Base-by-base conservation (phyloP, 2,888 invertebrate species). In the Matsumyia berberina region DNA sequence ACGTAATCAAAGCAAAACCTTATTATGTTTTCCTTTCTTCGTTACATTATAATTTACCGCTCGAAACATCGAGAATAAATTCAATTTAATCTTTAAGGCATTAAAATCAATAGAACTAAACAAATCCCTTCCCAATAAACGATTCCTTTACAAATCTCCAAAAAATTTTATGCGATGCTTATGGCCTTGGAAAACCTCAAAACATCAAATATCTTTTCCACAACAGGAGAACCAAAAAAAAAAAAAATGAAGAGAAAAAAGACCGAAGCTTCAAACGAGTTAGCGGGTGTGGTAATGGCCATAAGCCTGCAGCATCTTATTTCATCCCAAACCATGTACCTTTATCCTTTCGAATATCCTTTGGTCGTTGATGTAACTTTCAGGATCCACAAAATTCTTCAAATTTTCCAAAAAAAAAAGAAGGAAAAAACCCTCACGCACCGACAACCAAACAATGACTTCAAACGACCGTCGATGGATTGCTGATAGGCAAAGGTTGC, bases 71-170 rank as follows among this genome's bases (percentile, higher is more conserved):
- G 49, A 62, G 60, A 42, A 72, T 67, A 83, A 78, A 73, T 78
- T 83, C 67, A 79, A 78, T 79, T 83, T 79, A 79, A 73, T 79
- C 83, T 83, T 78, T 57, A 73, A 72, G 67, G 72, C 53, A 83
- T 83, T 73, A 83, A 66, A 83, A 79, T 83, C 83, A 83, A 83
- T 79, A 78, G 73, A 79, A 83, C 79, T 69, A 79, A 83, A 79
- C 73, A 83, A 83, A 83, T 79, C 83, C 79, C 79, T 58, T 79
- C 53, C 53, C 83, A 79, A 55, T 74, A 83, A 83, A 74, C 51
- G 69, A 44, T 69, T 69, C 44, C 31, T 73, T 24, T 69, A 79
- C 83, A 79, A 83, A 83, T 79, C 83, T 79, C 19, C 42, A 24
- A 79, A 79, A 24, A 73, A 73, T 78, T 82, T 77, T 78, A 82